These are phyloP conservation scores for Zele albiditarsus DNA, from an alignment of 2,888 invertebrate species.

Conservation along the genomic window DNA sequence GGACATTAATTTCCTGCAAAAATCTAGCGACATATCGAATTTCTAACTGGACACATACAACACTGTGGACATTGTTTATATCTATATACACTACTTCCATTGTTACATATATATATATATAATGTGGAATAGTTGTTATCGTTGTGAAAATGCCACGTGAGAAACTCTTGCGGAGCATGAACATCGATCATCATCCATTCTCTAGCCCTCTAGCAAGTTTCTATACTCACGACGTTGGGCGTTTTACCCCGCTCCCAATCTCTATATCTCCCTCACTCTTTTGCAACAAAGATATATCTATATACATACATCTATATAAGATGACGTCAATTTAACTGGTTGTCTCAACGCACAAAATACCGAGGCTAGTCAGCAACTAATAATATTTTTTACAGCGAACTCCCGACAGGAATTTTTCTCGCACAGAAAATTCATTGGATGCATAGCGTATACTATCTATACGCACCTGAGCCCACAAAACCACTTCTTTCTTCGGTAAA, in stretches of 20 bases:
- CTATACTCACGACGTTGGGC: constrained; percentile 1
- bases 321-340: constrained; percentile 24
- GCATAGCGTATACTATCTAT: constrained; percentile 54
- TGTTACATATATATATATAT: neutral
- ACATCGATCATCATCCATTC: constrained; percentile 52
- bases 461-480: constrained; percentile 58
- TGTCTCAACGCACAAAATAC: constrained; percentile 27
- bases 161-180: constrained; percentile 21
- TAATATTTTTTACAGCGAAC: constrained; percentile 48
- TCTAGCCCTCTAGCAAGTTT: constrained; percentile 40
- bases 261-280: constrained; percentile 31
- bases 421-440: constrained; percentile 57
- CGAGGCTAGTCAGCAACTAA: constrained; percentile 30
- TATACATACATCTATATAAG: constrained; percentile 23
- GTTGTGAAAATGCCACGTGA: constrained; percentile 30
- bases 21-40: constrained; percentile 20
- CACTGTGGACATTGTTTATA: neutral
- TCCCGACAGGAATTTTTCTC: constrained; percentile 53
- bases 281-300: constrained; percentile 21
- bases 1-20: constrained; percentile 30
- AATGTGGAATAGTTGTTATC: neutral
- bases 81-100: neutral
- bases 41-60: neutral
- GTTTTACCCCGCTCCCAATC: constrained; percentile 15
- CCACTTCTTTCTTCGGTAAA: neutral